phyloP scores from a whole-genome alignment of 2,113 vertebrate genomes.

The Odontesthes bonariensis region DNA sequence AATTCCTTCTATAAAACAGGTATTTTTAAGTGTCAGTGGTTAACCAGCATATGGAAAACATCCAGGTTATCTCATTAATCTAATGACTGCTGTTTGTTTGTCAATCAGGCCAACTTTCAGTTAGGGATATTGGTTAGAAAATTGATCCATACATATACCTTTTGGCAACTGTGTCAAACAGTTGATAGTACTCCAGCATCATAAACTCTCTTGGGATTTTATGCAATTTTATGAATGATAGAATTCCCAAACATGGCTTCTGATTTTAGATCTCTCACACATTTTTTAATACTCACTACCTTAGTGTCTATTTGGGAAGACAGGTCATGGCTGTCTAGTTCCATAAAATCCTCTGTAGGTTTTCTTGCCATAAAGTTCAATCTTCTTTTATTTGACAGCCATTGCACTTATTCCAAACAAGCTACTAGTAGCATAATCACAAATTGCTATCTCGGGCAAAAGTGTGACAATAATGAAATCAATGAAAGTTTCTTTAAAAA shows the following conservation, averaged over 20 bases:
- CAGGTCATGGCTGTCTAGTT: not conserved
- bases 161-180: not conserved
- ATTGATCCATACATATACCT: not conserved
- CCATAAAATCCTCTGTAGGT: not conserved
- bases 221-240: not conserved
- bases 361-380: conserved; percentile 4
- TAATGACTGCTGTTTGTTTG: too few species aligned
- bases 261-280: too few species aligned
- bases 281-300: not conserved
- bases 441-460: not conserved
- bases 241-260: too few species aligned
- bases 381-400: conserved; percentile 12
- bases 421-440: conserved; percentile 1
- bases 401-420: conserved; percentile 12
- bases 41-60: too few species aligned
- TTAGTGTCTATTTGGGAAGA: not conserved
- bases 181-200: not conserved
- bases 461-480: not conserved
- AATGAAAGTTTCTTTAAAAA: not conserved
- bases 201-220: not conserved
- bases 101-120: too few species aligned
- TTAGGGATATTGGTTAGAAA: too few species aligned
- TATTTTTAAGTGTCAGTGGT: too few species aligned
- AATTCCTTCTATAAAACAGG: too few species aligned
- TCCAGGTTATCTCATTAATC: too few species aligned